A percentile compares a stretch with the other conserved stretches of the same genome.
These are phyloP conservation scores for Magallana ariakensis DNA, from an alignment of 1,140 invertebrate species.

Conservation along the genomic window DNA sequence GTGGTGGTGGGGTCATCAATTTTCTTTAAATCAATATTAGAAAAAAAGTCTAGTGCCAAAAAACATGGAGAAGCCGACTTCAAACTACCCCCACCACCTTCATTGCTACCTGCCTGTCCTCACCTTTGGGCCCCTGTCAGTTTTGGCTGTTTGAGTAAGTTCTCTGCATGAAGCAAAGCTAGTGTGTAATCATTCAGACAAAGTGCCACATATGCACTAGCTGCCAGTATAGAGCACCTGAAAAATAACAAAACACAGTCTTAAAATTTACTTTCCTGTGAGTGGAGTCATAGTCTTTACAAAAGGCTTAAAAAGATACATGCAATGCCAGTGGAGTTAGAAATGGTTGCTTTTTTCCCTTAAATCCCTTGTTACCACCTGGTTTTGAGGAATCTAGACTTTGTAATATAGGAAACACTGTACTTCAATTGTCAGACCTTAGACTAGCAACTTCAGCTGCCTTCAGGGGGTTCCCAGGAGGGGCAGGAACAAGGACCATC, in stretches of 20 bases:
- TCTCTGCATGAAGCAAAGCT: slow-evolving; percentile 88
- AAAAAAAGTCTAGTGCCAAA: too few relatives aligned
- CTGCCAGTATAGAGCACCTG: slow-evolving; percentile 87
- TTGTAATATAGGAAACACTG: too few relatives aligned
- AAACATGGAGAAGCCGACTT: too few relatives aligned
- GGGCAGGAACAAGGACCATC: slow-evolving; percentile 70
- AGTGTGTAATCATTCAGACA: slow-evolving; percentile 91
- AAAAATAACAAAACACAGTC: slow-evolving; percentile 46
- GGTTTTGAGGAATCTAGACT: too few relatives aligned
- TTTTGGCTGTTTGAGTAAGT: slow-evolving; percentile 84
- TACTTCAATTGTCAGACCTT: slow-evolving; percentile 58
- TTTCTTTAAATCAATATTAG: too few relatives aligned
- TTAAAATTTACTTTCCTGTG: not conserved
- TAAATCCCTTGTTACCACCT: not conserved
- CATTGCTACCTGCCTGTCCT: slow-evolving; percentile 43
- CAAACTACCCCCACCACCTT: too few relatives aligned
- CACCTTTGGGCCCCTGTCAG: slow-evolving; percentile 85
- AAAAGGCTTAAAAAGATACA: too few relatives aligned
- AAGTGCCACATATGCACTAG: slow-evolving; percentile 90
- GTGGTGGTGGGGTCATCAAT: too few relatives aligned
- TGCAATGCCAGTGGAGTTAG: too few relatives aligned
- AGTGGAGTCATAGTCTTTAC: too few relatives aligned
- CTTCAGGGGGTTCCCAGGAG: slow-evolving; percentile 77
- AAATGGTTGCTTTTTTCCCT: too few relatives aligned
- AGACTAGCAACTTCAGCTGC: slow-evolving; percentile 75